A percentile compares a stretch with the other conserved stretches of the same genome.
These are phyloP conservation scores for Mionectes olivaceus DNA, from an alignment of 2,797 vertebrate species.

Conservation along the genomic window DNA sequence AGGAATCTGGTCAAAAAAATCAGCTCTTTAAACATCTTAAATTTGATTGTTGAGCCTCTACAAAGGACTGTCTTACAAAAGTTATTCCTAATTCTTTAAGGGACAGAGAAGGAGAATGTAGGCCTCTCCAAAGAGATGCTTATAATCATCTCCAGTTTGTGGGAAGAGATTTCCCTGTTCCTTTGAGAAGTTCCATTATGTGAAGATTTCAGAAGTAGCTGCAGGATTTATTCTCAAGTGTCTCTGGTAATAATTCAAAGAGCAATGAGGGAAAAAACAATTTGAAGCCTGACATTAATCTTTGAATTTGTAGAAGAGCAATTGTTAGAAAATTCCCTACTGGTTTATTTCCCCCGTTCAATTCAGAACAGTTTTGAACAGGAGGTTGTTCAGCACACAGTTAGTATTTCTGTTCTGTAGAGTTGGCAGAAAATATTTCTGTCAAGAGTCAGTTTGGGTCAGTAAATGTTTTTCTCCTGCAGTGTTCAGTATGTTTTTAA, in stretches of 20 bases:
- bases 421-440: constrained; percentile 18
- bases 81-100: not conserved
- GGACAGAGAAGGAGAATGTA: not conserved
- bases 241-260: constrained; percentile 41
- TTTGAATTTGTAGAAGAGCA: constrained; percentile 31
- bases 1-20: not conserved
- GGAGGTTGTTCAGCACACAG: constrained; percentile 1
- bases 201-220: constrained; percentile 30
- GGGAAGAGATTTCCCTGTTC: not conserved
- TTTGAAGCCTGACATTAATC: constrained; percentile 38
- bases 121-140: not conserved
- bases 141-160: not conserved
- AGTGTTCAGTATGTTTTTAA: not conserved
- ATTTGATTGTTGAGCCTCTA: not conserved
- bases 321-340: constrained; percentile 33
- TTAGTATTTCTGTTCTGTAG: not conserved
- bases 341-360: constrained; percentile 32
- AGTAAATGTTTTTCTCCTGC: not conserved
- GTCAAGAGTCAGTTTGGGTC: not conserved
- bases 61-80: not conserved
- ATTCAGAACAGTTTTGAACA: not conserved
- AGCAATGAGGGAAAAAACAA: constrained; percentile 49
- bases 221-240: constrained; percentile 31
- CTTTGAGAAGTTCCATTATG: constrained; percentile 51
- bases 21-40: not conserved